Evolutionary conservation across 2,888 invertebrate genomes (phyloP).

Genomic region (Lycocerus yunnanus): DNA sequence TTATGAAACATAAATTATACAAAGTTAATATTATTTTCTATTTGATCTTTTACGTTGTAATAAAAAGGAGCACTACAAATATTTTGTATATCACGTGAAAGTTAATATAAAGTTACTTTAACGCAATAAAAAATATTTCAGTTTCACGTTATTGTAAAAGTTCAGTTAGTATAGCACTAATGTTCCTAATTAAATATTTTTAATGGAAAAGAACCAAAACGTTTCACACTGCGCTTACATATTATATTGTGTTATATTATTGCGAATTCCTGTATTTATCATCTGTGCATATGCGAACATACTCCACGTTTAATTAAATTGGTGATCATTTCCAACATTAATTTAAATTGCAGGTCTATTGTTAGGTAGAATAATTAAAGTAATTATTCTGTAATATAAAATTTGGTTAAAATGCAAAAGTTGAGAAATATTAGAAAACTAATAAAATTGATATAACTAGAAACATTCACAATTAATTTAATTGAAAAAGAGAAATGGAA

Average conservation of each 20-base stretch:
- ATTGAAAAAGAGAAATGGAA: too few species aligned
- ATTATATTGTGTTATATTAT: neutral
- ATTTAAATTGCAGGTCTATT: neutral
- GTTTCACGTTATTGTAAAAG: neutral
- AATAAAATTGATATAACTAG: too few species aligned
- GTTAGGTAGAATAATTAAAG: neutral
- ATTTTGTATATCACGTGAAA: neutral
- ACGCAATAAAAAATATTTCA: neutral
- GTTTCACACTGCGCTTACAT: neutral
- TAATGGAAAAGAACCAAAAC: neutral
- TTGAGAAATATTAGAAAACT: neutral
- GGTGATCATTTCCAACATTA: neutral
- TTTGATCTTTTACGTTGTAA: neutral
- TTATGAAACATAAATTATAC: constrained; percentile 1
- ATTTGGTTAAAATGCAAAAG: neutral
- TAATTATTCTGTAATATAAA: neutral
- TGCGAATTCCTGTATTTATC: neutral
- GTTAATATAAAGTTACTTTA: neutral
- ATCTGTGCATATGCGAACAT: neutral
- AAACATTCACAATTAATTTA: too few species aligned
- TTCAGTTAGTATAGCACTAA: neutral
- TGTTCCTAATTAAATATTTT: neutral
- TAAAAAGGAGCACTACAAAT: neutral
- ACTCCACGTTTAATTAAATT: neutral
- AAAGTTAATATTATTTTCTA: neutral